Evolutionary conservation across 2,888 invertebrate species (phyloP), one percentile per base, ranked within the genome.

Genomic region (Mactromeris polynyma): DNA sequence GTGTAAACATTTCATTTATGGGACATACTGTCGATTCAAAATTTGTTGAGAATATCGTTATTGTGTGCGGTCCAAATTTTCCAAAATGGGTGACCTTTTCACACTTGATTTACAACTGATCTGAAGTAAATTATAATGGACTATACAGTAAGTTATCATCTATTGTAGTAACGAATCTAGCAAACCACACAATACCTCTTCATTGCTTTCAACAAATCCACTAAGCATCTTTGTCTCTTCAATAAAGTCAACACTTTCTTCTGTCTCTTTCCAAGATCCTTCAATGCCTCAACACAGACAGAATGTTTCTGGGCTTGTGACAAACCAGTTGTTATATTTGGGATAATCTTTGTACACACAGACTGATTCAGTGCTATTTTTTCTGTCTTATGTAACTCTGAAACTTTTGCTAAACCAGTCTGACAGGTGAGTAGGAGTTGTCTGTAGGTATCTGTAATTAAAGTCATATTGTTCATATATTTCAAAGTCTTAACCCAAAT

Each of bases 381-480:
- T 42, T 89, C 89, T n/a, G 33, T 42, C 51, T 85, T 88, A 26
- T 91, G 90, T 40, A 86, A 38, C 21, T 84, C 81, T 69, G 86
- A 83, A 40, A 91, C 33, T 26, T 85, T 81, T 3, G 64, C 79
- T 42, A 91, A 58, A 80, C 88, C 88, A 58, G 88, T 85, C 86
- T 90, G 89, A 14, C 81, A 85, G 17, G 85, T 86, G 21, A 80
- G 69, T 46, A 91, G 36, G 31, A 91, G 84, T 31, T 85, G 90
- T 79, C 64, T 88, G 42, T 90, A 31, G 6, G 82, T 58, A 26
- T 33, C 90, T 88, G 73, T 31, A 64, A 64, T 64, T 26, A 26
- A 26, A 19, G 17, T 46, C 17, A 46, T 46, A 46, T 4, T 7
- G 40, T 40, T 40, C 11, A 7, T 7, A 40, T 40, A 7, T 40